Conservation (phyloP, 2,888 invertebrate genomes). For the Melangyna quadrimaculata region DNA sequence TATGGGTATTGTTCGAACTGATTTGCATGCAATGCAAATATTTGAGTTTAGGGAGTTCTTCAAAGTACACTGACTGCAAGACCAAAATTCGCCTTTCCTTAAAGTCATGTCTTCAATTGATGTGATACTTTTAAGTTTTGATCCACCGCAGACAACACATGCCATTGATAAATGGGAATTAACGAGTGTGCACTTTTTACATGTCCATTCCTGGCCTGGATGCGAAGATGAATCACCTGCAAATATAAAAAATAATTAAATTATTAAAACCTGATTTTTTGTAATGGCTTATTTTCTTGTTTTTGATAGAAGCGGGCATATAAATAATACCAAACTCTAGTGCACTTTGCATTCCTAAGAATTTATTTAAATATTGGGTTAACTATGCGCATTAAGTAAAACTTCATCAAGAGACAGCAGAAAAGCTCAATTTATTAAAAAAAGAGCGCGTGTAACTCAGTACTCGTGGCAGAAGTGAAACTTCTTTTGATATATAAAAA, state of each 20-base stretch:
- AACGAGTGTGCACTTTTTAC: slow-evolving; percentile 92
- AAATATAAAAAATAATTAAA: slow-evolving; percentile 34
- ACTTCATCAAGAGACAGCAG: too few relatives aligned
- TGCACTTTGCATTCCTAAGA: too few relatives aligned
- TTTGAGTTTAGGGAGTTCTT: slow-evolving; percentile 88
- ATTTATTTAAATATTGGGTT: too few relatives aligned
- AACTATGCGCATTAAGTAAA: too few relatives aligned
- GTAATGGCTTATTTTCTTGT: too few relatives aligned
- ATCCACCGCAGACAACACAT: slow-evolving; percentile 94
- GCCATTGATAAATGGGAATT: slow-evolving; percentile 87
- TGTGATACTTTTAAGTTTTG: slow-evolving; percentile 87
- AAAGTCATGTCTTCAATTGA: slow-evolving; percentile 86
- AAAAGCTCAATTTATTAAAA: too few relatives aligned
- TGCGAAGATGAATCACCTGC: slow-evolving; percentile 75
- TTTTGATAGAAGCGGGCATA: too few relatives aligned
- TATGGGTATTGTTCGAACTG: slow-evolving; percentile 81
- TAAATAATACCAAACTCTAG: too few relatives aligned
- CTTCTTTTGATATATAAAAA: too few relatives aligned
- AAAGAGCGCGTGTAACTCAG: too few relatives aligned
- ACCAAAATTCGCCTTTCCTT: slow-evolving; percentile 89
- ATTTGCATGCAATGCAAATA: slow-evolving; percentile 90
- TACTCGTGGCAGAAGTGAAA: too few relatives aligned
- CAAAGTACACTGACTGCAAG: slow-evolving; percentile 90
- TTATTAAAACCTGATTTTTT: not conserved
- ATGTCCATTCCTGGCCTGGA: slow-evolving; percentile 87